Percentiles rank a stretch among this genome's conserved stretches.
Conservation (phyloP, 2,113 vertebrate species). For the Emberiza fucata region DNA sequence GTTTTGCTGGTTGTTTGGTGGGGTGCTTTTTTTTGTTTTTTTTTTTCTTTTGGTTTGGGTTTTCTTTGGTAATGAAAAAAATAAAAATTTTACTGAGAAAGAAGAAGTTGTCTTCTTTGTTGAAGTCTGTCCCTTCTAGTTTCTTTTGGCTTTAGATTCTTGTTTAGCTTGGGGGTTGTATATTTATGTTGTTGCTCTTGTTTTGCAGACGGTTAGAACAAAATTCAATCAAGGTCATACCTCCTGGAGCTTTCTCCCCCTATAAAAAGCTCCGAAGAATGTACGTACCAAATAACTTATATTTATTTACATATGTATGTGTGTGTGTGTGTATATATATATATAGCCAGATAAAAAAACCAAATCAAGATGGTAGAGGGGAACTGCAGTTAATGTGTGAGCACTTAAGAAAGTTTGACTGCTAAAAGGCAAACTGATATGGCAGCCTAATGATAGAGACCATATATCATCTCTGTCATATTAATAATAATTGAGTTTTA, state of each 20-base stretch:
- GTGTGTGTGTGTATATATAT: background rate
- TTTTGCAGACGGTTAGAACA: slow-evolving; percentile 93
- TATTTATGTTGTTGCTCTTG: background rate
- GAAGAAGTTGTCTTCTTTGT: background rate
- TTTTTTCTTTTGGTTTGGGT: background rate
- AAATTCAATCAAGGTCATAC: slow-evolving; percentile 97
- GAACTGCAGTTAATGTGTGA: background rate
- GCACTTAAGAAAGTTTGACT: slow-evolving; percentile 3
- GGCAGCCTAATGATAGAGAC: background rate
- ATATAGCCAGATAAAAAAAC: background rate
- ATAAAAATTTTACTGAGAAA: background rate
- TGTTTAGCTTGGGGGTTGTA: background rate
- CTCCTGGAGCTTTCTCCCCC: slow-evolving; percentile 93
- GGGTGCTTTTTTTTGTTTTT: accelerated
- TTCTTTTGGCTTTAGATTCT: background rate
- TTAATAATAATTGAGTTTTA: background rate
- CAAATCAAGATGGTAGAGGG: background rate
- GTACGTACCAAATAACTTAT: slow-evolving; percentile 76
- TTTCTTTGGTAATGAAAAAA: background rate
- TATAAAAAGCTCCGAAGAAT: slow-evolving; percentile 98
- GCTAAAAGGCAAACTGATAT: background rate
- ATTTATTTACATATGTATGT: background rate
- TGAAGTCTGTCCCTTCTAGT: background rate
- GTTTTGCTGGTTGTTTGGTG: background rate
- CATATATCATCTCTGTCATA: background rate